Evolutionary conservation across 2,113 vertebrate species (phyloP).

Genomic region (Cercopithecus mona): DNA sequence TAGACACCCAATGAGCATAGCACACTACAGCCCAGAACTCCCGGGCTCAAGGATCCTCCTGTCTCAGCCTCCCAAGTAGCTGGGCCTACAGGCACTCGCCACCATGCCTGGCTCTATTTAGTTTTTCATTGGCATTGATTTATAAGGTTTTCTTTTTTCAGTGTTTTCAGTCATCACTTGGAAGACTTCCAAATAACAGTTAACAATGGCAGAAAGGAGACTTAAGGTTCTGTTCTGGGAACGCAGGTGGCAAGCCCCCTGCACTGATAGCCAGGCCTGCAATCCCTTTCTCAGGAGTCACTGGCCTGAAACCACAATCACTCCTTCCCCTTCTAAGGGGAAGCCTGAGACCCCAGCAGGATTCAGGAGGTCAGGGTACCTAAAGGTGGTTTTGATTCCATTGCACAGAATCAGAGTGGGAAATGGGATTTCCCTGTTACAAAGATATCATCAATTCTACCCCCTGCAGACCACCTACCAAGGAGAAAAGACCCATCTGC

Average conservation of each 20-base stretch:
- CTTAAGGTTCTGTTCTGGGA: neutral
- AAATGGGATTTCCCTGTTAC: neutral
- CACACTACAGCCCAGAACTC: too few species aligned
- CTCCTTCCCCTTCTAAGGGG: neutral
- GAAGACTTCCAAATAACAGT: neutral
- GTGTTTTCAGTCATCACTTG: neutral
- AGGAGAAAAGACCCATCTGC: neutral
- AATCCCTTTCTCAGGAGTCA: neutral
- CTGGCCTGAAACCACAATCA: fast-evolving
- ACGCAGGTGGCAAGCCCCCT: neutral
- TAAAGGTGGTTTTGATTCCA: neutral
- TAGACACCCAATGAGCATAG: too few species aligned
- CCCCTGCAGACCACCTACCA: neutral
- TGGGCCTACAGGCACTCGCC: too few species aligned
- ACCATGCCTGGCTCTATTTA: neutral
- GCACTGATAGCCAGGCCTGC: neutral
- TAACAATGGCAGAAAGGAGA: neutral
- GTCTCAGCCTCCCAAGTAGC: too few species aligned
- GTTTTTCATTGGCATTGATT: neutral
- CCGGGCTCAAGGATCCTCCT: too few species aligned
- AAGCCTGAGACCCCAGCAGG: neutral
- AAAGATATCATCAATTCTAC: neutral
- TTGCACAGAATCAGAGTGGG: neutral
- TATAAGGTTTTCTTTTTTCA: neutral
- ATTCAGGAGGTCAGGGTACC: neutral